Conservation (phyloP, 2,888 invertebrate species). For the Pseudoips prasinana region DNA sequence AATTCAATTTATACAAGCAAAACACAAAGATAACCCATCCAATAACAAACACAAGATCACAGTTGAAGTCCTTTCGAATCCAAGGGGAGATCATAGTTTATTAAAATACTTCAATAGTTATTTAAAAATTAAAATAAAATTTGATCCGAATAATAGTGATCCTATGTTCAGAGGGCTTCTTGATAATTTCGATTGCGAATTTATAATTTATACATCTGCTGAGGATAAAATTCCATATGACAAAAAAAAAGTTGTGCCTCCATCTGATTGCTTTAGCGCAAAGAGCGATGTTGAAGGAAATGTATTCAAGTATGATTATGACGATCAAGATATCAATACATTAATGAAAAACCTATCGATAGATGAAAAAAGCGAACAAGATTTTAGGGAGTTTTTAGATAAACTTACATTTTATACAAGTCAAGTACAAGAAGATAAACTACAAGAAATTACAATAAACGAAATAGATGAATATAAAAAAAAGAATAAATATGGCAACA, state of each 20-base stretch:
- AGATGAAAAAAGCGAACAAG: background rate
- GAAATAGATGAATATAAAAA: background rate
- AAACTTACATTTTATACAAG: background rate
- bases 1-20: too few species aligned
- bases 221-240: background rate
- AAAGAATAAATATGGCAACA: background rate
- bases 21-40: too few species aligned
- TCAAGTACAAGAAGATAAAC: background rate
- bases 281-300: background rate
- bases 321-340: background rate
- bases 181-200: background rate
- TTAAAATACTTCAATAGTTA: too few species aligned
- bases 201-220: background rate
- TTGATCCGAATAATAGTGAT: too few species aligned
- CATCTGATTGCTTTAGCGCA: background rate
- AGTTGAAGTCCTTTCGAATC: too few species aligned
- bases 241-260: background rate
- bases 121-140: too few species aligned
- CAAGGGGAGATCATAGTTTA: too few species aligned
- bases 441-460: background rate
- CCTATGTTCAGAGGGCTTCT: background rate
- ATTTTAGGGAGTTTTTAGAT: background rate
- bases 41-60: too few species aligned
- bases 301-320: background rate
- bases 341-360: background rate